These are phyloP conservation scores for Cyprinodon variegatus DNA, from an alignment of 2,113 vertebrate genomes.

Conservation along the genomic window DNA sequence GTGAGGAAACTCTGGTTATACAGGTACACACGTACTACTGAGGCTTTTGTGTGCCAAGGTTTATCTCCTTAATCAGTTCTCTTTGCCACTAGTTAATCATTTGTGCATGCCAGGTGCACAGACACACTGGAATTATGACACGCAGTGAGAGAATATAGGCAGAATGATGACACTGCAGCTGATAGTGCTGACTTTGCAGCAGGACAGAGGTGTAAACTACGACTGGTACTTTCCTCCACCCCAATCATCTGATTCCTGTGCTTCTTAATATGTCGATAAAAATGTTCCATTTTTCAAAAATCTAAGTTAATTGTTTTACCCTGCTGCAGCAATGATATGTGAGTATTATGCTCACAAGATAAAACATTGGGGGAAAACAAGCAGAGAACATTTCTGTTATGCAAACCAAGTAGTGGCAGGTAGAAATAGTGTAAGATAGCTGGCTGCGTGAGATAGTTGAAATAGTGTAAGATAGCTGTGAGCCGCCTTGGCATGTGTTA, in stretches of 20 bases:
- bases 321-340: neutral
- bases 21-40: slow-evolving; percentile 58
- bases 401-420: slow-evolving; percentile 13
- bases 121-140: slow-evolving; percentile 66
- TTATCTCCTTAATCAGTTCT: slow-evolving; percentile 76
- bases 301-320: neutral
- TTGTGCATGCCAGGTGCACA: slow-evolving; percentile 68
- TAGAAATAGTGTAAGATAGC: slow-evolving; percentile 9
- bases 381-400: slow-evolving; percentile 10
- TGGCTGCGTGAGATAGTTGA: slow-evolving; percentile 4
- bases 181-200: slow-evolving; percentile 50
- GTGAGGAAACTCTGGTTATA: slow-evolving; percentile 62
- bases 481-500: slow-evolving; percentile 49
- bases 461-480: slow-evolving; percentile 16
- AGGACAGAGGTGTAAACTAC: slow-evolving; percentile 49
- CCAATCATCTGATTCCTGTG: slow-evolving; percentile 41
- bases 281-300: neutral
- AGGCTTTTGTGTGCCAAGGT: slow-evolving; percentile 66
- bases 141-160: slow-evolving; percentile 59
- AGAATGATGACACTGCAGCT: slow-evolving; percentile 47
- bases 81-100: slow-evolving; percentile 74
- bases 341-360: neutral
- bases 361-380: slow-evolving; percentile 1
- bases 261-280: slow-evolving; percentile 36
- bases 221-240: slow-evolving; percentile 25